Evolutionary conservation across 2,113 vertebrate genomes (phyloP), one percentile per base, ranked within the genome.

Genomic region (Morone chrysops): DNA sequence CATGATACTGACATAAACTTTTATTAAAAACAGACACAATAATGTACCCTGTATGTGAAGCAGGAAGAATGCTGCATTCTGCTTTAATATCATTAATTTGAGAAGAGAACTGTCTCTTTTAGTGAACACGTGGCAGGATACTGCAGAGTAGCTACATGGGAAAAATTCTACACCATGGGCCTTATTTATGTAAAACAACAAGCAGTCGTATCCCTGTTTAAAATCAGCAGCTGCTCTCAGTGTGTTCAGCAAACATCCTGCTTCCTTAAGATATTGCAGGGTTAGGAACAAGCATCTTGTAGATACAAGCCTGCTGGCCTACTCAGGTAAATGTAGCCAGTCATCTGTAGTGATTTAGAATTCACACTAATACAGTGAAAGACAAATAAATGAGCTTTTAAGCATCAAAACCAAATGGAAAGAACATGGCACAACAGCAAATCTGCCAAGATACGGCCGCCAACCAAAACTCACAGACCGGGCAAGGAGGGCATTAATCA

Each of bases 1-100:
- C 17, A 67, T 43, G 61, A 22, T 10, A n/a, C 5, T 61, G 10
- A 45, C 20, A 20, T 4, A 36, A 50, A 48, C 43, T 48, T 31
- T 25, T 13, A 48, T 36, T 74, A 31, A 73, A 36, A 59, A 41
- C 22, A 60, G 48, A 73, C 71, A 60, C 20, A 56, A 11, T 56
- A 22, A 57, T 57, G n/a, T 71, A 25, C 12, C 8, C 6, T 3
- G 38, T 45, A 14, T 70, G 17, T 36, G 25, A 36, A 12, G 13
- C 60, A 62, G 61, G 18, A 47, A 8, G n/a, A 9, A 16, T 5
- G 38, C 48, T 38, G 31, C 43, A 17, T 5, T 54, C 36, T 40
- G 48, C 18, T 22, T 9, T n/a, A 40, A 65, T 43, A 6, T 66
- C 11, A 31, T 43, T 56, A 65, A 43, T 31, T 63, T 36, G 14